These are phyloP conservation scores for Invenusta paracnida DNA, from an alignment of 2,888 invertebrate genomes.

Conservation along the genomic window DNA sequence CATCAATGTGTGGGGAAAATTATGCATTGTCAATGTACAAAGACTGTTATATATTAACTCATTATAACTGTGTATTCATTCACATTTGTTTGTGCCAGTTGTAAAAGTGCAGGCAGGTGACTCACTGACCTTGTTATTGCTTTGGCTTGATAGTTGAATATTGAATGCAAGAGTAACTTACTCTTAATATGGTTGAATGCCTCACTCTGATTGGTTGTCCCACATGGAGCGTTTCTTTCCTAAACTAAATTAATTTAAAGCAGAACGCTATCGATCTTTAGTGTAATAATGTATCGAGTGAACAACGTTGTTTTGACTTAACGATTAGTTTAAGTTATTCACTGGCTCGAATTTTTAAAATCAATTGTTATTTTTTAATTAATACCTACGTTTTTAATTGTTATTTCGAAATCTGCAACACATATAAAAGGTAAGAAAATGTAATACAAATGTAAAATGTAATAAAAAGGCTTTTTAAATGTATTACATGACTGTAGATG, in stretches of 20 bases:
- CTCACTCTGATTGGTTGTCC: not conserved
- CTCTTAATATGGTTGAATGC: not conserved
- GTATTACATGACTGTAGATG: too few species aligned
- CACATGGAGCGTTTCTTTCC: not conserved
- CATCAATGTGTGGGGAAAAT: not conserved
- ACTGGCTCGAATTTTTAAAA: not conserved
- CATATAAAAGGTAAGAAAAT: too few species aligned
- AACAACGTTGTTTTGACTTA: not conserved
- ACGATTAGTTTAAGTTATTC: not conserved
- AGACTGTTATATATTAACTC: not conserved
- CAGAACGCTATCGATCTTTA: not conserved
- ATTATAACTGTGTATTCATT: not conserved
- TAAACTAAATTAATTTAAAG: not conserved
- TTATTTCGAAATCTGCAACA: not conserved
- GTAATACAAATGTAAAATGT: too few species aligned
- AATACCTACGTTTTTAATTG: not conserved
- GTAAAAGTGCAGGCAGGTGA: not conserved
- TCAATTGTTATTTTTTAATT: not conserved
- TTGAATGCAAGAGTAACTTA: not conserved
- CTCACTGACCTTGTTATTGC: not conserved
- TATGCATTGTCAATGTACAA: not conserved
- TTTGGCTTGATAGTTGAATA: not conserved
- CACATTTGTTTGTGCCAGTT: not conserved
- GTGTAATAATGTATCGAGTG: not conserved
- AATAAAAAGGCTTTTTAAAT: too few species aligned